Conservation (phyloP, 2,797 vertebrate genomes). For the Artibeus jamaicensis region DNA sequence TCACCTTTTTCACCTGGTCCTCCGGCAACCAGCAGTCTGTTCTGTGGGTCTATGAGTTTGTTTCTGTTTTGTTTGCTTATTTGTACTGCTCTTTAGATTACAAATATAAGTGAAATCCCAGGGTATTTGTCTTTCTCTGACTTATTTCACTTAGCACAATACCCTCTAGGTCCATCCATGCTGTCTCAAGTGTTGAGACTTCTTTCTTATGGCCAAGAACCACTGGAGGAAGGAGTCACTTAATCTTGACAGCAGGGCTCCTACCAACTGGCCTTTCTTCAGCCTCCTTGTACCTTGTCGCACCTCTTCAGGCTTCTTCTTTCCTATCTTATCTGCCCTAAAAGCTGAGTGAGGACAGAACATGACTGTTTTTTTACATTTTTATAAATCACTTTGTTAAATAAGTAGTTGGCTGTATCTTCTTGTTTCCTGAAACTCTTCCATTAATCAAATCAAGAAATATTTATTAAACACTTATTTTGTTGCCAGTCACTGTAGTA, state of each 20-base stretch:
- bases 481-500: background rate
- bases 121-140: background rate
- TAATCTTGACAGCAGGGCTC: background rate
- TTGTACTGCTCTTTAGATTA: background rate
- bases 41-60: background rate
- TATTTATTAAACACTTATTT: background rate
- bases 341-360: background rate
- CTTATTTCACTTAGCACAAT: background rate
- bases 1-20: background rate
- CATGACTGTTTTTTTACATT: background rate
- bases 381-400: background rate
- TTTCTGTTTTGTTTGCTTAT: background rate
- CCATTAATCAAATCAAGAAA: background rate
- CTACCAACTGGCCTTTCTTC: background rate
- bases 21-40: background rate
- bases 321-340: background rate
- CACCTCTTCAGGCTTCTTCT: background rate
- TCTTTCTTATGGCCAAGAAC: background rate
- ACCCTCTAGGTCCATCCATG: background rate
- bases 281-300: background rate
- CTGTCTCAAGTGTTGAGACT: background rate
- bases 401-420: background rate
- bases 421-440: background rate
- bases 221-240: background rate
- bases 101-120: background rate